Evolutionary conservation across 2,888 invertebrate species (phyloP).

Genomic region (Yponomeuta sedellus): DNA sequence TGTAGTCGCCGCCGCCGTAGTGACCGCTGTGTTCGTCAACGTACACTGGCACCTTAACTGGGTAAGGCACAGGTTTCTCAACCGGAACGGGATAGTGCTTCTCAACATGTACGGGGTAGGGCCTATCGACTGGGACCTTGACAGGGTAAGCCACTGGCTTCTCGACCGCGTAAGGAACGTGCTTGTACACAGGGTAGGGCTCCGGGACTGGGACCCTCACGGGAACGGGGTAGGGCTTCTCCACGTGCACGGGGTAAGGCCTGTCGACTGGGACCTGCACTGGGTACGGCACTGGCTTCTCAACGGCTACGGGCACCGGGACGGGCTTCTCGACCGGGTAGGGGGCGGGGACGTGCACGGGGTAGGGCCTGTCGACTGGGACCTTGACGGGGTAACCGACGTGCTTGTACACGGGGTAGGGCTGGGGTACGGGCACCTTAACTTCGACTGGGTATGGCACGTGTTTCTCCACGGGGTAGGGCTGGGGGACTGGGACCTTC

Average conservation of each 20-base stretch:
- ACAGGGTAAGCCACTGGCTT: slow-evolving; percentile 79
- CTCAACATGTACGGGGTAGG: slow-evolving; percentile 77
- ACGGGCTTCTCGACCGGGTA: slow-evolving; percentile 79
- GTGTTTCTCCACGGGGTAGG: slow-evolving; percentile 86
- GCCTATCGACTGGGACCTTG: slow-evolving; percentile 80
- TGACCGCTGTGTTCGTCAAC: slow-evolving; percentile 39
- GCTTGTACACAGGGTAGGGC: slow-evolving; percentile 81
- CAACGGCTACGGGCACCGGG: slow-evolving; percentile 78
- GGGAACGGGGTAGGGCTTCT: slow-evolving; percentile 70
- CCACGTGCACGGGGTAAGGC: slow-evolving; percentile 75
- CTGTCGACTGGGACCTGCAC: slow-evolving; percentile 80
- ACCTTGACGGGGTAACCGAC: slow-evolving; percentile 81
- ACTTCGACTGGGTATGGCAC: slow-evolving; percentile 84
- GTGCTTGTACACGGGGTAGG: slow-evolving; percentile 82
- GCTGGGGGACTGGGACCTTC: slow-evolving; percentile 84
- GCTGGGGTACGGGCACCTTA: slow-evolving; percentile 85
- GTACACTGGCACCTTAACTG: slow-evolving; percentile 70
- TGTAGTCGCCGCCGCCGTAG: slow-evolving; percentile 29
- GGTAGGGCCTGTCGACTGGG: slow-evolving; percentile 81
- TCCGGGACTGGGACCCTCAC: slow-evolving; percentile 77
- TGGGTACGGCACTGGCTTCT: slow-evolving; percentile 78
- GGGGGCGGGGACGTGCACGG: slow-evolving; percentile 80
- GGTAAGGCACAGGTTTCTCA: slow-evolving; percentile 73
- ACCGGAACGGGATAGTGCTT: slow-evolving; percentile 63
- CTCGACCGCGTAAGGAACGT: slow-evolving; percentile 78